Evolutionary conservation across 2,113 vertebrate genomes (phyloP).

Genomic region (Nyctereutes procyonoides): DNA sequence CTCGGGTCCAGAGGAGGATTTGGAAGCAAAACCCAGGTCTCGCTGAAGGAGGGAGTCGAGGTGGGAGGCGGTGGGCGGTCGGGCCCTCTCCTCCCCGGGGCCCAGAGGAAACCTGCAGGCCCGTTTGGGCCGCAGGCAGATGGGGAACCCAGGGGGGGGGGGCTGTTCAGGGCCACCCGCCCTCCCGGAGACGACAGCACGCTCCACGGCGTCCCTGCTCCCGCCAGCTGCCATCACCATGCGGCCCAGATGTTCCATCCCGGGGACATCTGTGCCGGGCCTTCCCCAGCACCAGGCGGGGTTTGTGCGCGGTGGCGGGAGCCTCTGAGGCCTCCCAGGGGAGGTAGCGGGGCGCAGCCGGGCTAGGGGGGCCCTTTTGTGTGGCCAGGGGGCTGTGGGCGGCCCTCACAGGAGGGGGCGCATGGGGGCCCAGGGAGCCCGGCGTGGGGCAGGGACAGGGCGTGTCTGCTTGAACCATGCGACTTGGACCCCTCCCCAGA

Average conservation of each 20-base stretch:
- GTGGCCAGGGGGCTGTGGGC: too few relatives aligned
- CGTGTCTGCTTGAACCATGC: not conserved
- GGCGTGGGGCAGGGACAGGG: not conserved
- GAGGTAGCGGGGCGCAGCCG: not conserved
- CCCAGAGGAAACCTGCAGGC: not conserved
- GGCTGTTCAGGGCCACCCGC: not conserved
- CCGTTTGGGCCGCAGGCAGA: not conserved
- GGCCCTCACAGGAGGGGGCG: not conserved
- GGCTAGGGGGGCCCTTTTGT: not conserved
- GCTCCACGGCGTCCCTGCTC: rapidly evolving
- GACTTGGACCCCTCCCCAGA: rapidly evolving
- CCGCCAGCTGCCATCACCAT: constrained; percentile 60
- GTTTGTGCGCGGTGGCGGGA: rapidly evolving
- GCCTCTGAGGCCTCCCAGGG: too few relatives aligned
- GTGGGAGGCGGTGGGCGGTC: too few relatives aligned
- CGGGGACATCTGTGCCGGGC: constrained; percentile 71
- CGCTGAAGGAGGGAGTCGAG: not conserved
- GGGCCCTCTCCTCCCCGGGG: not conserved
- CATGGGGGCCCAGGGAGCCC: rapidly evolving
- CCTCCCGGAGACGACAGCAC: not conserved
- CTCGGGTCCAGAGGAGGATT: not conserved
- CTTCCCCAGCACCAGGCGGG: rapidly evolving
- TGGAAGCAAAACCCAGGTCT: not conserved
- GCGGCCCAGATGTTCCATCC: constrained; percentile 80
- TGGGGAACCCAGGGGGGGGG: not conserved